Evolutionary conservation across 1,140 invertebrate genomes (phyloP), one percentile per base, ranked within the genome.

Genomic region (Drosophila sechellia): DNA sequence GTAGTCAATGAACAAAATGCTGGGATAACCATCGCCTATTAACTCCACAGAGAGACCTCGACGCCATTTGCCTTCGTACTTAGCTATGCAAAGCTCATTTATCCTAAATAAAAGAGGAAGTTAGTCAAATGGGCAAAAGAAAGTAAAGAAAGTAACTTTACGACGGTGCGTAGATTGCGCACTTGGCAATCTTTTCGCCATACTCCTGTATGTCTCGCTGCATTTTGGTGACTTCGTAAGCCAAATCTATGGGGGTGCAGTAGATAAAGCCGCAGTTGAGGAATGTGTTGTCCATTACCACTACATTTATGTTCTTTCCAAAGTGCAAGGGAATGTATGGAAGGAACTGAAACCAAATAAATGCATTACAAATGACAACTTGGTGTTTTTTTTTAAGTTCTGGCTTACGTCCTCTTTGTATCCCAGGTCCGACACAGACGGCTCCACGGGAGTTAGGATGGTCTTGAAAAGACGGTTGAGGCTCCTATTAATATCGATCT

Each of bases 1-100:
- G 35, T 92, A 91, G 43, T 92, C 91, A 1, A 92, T 31, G 31
- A 92, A 92, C n/a, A 90, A 52, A 15, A 92, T 86, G 45, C 84
- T 86, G 0, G 91, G 91, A 40, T 89, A 69, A 8, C 90, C 90
- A 83, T 92, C 91, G 5, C 91, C 91, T 10, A 92, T 83, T 8
- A 77, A 54, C 46, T 92, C 91, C 42, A 92, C 22, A n/a, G 71
- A 92, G 10, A 79, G 4, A 0, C 90, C 91, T 0, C 91, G 85
- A 57, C 79, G 89, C 90, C 91, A 92, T 10, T 91, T 91, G 2
- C 49, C 72, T 12, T 85, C 46, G 54, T 90, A 91, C 4, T 85
- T 77, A 10, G 84, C 91, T 15, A 92, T 71, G 39, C 91, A 92
- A 8, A 92, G 40, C 15, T 85, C 63, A 11, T 58, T 27, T 35